These are phyloP conservation scores for Caradrina kadenii DNA, from an alignment of 2,888 invertebrate genomes.

Conservation along the genomic window DNA sequence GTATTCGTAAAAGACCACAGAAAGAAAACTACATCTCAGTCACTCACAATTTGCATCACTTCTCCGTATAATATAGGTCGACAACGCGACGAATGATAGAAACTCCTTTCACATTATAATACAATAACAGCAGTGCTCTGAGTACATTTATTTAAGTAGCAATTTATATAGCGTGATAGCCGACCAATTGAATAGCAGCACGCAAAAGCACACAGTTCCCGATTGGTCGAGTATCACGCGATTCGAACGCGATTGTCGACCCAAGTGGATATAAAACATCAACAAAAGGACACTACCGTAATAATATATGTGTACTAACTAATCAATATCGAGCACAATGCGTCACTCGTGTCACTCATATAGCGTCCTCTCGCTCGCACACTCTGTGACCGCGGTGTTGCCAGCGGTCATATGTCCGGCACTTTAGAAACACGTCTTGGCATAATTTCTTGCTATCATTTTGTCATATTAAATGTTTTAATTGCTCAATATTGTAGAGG, in stretches of 20 bases:
- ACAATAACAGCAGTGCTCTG: slow-evolving; percentile 65
- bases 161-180: slow-evolving; percentile 52
- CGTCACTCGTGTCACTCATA: slow-evolving; percentile 67
- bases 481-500: slow-evolving; percentile 54
- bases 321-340: slow-evolving; percentile 74
- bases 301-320: slow-evolving; percentile 73
- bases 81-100: slow-evolving; percentile 55
- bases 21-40: slow-evolving; percentile 54
- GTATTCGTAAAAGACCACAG: slow-evolving; percentile 40
- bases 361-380: slow-evolving; percentile 76
- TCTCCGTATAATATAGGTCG: slow-evolving; percentile 58
- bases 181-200: slow-evolving; percentile 53
- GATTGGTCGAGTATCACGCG: slow-evolving; percentile 51
- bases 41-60: slow-evolving; percentile 60
- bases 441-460: slow-evolving; percentile 42
- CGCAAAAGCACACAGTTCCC: slow-evolving; percentile 34
- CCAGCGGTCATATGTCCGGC: slow-evolving; percentile 59
- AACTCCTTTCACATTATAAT: slow-evolving; percentile 54
- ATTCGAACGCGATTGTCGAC: slow-evolving; percentile 60
- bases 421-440: slow-evolving; percentile 60
- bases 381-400: slow-evolving; percentile 52
- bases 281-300: slow-evolving; percentile 74
- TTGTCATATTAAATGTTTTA: slow-evolving; percentile 21
- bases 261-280: slow-evolving; percentile 71
- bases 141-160: slow-evolving; percentile 65